Evolutionary conservation across 2,888 invertebrate species (phyloP), one percentile per base, ranked within the genome.

Genomic region (Pseudococcus longispinus): DNA sequence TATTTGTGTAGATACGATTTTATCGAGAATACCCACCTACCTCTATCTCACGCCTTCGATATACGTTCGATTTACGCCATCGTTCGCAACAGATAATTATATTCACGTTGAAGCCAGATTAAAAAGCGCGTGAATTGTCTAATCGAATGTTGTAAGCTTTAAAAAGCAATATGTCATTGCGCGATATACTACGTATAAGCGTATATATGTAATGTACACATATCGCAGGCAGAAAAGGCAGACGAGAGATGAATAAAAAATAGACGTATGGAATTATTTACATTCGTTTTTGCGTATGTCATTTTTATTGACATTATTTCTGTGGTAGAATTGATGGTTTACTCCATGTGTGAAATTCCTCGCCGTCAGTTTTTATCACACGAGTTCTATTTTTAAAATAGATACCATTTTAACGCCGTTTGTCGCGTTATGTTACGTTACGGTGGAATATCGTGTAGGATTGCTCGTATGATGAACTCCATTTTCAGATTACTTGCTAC

Each of bases 271-370:
- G 32, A 74, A 74, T 74, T 74, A 74, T 74, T 74, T 74, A 74
- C 74, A 74, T 74, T 74, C 74, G 74, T 74, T 74, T 32, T 26
- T 37, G 32, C 32, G 37, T 74, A 74, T n/a, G 74, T 74, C 74
- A 74, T 74, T 74, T 74, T 74, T 74, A 74, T 74, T 74, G 74
- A 74, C 74, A 74, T 74, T 74, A 74, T 74, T 74, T 74, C 74
- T 74, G 37, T 37, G 74, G 74, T 32, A 74, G 37, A 74, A 74
- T 74, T 74, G 74, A 74, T 37, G 37, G 74, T 74, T 37, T 74
- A 74, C 74, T 74, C 74, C 37, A 37, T 74, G 37, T n/a, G 74
- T 74, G 37, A 74, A 74, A 74, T 74, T 74, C 74, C n/a, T 74
- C 74, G 37, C 74, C 65, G 65, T 65, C 65, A 74, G 3, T 32